Conservation (phyloP, 2,888 invertebrate genomes). For the Reticulitermes lucifugus region DNA sequence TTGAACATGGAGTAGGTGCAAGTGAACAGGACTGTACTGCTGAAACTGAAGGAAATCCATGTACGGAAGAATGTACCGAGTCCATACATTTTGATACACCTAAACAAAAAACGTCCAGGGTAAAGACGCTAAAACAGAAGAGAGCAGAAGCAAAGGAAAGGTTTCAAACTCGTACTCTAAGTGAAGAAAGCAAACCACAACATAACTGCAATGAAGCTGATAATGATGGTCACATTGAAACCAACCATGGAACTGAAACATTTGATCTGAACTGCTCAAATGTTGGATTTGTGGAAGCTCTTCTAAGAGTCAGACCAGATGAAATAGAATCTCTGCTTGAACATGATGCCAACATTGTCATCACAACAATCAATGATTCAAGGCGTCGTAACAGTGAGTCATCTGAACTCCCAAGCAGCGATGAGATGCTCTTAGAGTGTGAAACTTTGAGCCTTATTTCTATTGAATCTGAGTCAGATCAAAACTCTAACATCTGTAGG, state of each 20-base stretch:
- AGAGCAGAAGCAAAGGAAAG: slow-evolving; percentile 77
- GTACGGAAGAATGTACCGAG: slow-evolving; percentile 7
- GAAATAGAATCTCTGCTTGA: slow-evolving; percentile 66
- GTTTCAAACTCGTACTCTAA: slow-evolving; percentile 79
- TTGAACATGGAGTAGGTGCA: slow-evolving; percentile 49
- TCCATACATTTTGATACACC: background rate
- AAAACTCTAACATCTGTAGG: slow-evolving; percentile 44
- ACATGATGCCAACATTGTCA: slow-evolving; percentile 69
- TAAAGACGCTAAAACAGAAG: slow-evolving; percentile 68
- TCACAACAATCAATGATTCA: slow-evolving; percentile 67
- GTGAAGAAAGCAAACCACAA: slow-evolving; percentile 57
- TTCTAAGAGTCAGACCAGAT: slow-evolving; percentile 57
- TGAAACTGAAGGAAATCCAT: slow-evolving; percentile 31
- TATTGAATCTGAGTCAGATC: slow-evolving; percentile 78
- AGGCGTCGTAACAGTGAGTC: slow-evolving; percentile 58
- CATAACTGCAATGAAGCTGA: background rate
- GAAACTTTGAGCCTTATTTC: slow-evolving; percentile 78
- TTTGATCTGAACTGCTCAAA: background rate
- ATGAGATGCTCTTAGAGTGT: slow-evolving; percentile 67
- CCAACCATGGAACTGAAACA: background rate
- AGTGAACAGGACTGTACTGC: slow-evolving; percentile 37
- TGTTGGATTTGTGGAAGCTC: slow-evolving; percentile 35
- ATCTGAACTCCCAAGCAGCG: slow-evolving; percentile 62
- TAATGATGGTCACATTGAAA: background rate
- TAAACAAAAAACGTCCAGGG: background rate